These are phyloP conservation scores for Andrena minutula DNA, from an alignment of 2,888 invertebrate species.

Conservation along the genomic window DNA sequence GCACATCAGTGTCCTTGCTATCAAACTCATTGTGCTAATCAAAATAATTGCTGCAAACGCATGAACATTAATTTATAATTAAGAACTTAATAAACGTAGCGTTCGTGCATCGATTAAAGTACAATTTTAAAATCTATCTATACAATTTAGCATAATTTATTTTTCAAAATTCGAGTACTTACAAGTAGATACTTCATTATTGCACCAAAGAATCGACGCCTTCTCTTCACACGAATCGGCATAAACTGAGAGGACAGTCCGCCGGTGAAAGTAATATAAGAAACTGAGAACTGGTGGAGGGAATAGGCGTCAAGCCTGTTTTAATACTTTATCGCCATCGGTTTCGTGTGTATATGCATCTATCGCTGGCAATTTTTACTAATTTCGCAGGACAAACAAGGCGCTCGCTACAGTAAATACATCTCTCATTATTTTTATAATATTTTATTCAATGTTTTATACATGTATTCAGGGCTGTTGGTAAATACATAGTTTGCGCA, in stretches of 20 bases:
- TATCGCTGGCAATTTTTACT: too few relatives aligned
- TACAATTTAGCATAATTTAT: not conserved
- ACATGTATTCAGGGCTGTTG: too few relatives aligned
- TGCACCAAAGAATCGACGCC: conserved; percentile 16
- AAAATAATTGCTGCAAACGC: not conserved
- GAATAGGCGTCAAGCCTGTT: conserved; percentile 46
- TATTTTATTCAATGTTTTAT: too few relatives aligned
- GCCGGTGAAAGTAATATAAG: conserved; percentile 77
- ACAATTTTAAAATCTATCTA: not conserved
- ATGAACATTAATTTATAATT: not conserved
- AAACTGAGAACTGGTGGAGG: conserved; percentile 62
- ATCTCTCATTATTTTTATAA: too few relatives aligned
- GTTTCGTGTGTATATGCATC: too few relatives aligned
- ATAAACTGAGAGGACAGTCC: conserved; percentile 69
- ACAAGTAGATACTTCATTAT: conserved; percentile 60
- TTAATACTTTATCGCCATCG: conserved; percentile 15
- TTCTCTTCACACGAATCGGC: conserved; percentile 59
- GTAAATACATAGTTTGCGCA: too few relatives aligned
- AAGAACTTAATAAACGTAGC: not conserved
- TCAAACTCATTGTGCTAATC: not conserved
- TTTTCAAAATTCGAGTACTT: conserved; percentile 32
- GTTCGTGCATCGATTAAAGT: not conserved
- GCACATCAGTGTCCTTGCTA: not conserved
- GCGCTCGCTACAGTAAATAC: too few relatives aligned
- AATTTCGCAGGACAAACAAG: too few relatives aligned